Conservation (phyloP, 2,888 invertebrate species). For the Carabus problematicus region DNA sequence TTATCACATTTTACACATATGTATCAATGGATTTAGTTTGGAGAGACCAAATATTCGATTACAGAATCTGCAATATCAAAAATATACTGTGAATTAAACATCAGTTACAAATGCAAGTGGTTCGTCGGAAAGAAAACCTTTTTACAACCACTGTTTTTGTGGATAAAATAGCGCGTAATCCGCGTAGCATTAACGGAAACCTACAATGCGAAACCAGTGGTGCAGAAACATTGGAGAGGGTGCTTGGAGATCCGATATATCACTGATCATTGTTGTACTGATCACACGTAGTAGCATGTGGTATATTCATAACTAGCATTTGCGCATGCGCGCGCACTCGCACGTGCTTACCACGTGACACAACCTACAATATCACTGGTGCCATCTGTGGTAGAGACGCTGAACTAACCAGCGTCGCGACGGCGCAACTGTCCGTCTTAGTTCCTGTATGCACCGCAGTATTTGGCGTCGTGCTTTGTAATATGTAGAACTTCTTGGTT, state of each 20-base stretch:
- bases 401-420: slow-evolving; percentile 25
- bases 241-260: slow-evolving; percentile 25
- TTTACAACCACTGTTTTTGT: slow-evolving; percentile 22
- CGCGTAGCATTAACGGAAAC: slow-evolving; percentile 32
- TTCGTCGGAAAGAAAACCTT: neutral
- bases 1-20: neutral
- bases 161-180: slow-evolving; percentile 23
- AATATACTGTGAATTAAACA: neutral
- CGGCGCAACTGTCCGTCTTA: slow-evolving; percentile 5
- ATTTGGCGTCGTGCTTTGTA: neutral
- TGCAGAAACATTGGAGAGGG: slow-evolving; percentile 26
- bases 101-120: neutral
- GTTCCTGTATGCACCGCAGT: slow-evolving; percentile 21
- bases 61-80: no score
- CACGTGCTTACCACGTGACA: slow-evolving; percentile 28
- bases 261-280: slow-evolving; percentile 27
- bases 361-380: neutral
- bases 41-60: no score
- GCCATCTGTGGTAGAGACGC: slow-evolving; percentile 24
- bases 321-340: no score
- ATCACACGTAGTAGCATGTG: neutral
- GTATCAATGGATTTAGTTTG: no score
- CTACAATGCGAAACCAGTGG: slow-evolving; percentile 16
- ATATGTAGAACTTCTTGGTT: no score
- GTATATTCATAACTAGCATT: neutral